A percentile compares a stretch with the other conserved stretches of the same genome.
These are phyloP conservation scores for Sinella curviseta DNA, from an alignment of 1,140 invertebrate species.

Conservation along the genomic window DNA sequence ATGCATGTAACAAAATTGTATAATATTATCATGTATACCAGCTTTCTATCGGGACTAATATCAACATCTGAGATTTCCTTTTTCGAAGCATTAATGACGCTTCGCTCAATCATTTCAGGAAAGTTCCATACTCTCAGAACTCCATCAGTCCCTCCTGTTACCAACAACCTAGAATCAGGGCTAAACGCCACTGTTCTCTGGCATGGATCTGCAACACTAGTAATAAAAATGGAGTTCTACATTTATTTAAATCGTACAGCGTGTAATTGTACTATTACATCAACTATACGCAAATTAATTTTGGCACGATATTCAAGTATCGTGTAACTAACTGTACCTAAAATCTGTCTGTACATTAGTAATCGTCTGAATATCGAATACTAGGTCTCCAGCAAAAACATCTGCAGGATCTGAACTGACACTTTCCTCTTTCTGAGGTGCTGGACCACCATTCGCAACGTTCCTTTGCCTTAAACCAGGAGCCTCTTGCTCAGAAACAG, in stretches of 20 bases:
- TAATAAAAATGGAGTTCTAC: neutral
- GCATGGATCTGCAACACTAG: slow-evolving; percentile 43
- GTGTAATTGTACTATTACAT: neutral
- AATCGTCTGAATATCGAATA: slow-evolving; percentile 57
- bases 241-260: neutral
- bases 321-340: slow-evolving; percentile 42
- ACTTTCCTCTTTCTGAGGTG: neutral
- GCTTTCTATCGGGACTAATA: slow-evolving; percentile 74
- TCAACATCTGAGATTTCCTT: slow-evolving; percentile 90
- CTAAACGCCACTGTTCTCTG: slow-evolving; percentile 46
- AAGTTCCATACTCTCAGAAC: slow-evolving; percentile 84
- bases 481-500: neutral
- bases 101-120: slow-evolving; percentile 70
- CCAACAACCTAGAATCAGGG: slow-evolving; percentile 62
- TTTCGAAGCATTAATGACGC: slow-evolving; percentile 70
- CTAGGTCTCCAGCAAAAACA: slow-evolving; percentile 45
- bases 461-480: slow-evolving; percentile 25
- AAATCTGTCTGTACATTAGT: slow-evolving; percentile 58
- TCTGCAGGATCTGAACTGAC: neutral
- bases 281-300: neutral
- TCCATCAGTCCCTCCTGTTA: slow-evolving; percentile 88
- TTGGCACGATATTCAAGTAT: neutral
- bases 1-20: too few relatives aligned
- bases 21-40: slow-evolving; percentile 54
- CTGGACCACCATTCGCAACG: slow-evolving; percentile 30